These are phyloP conservation scores for Epicauta chinensis DNA, from an alignment of 1,140 invertebrate species.

Conservation along the genomic window DNA sequence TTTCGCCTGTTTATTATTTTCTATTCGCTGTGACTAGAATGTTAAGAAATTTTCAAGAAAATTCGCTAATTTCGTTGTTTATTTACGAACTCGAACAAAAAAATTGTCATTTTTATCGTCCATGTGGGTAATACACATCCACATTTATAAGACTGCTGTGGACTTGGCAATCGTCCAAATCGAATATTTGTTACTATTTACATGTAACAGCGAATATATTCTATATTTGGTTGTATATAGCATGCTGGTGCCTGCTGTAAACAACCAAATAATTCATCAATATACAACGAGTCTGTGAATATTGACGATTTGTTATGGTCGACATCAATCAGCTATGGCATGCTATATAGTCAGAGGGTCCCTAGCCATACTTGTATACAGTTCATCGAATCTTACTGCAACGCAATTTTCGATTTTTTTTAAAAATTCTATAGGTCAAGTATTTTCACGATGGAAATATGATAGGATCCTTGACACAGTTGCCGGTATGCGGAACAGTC, in stretches of 20 bases:
- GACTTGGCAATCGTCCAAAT: slow-evolving; percentile 14
- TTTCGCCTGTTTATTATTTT: no score
- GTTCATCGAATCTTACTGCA: slow-evolving; percentile 20
- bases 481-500: slow-evolving; percentile 12
- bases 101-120: slow-evolving; percentile 2
- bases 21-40: no score
- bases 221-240: slow-evolving; percentile 10
- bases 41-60: no score
- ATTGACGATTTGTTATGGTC: slow-evolving; percentile 3
- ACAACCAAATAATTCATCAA: slow-evolving; percentile 6
- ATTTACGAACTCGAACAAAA: background rate
- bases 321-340: slow-evolving; percentile 21
- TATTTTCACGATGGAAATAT: no score
- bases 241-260: slow-evolving; percentile 19
- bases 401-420: no score
- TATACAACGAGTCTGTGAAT: background rate
- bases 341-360: slow-evolving; percentile 25
- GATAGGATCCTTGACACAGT: slow-evolving; percentile 10
- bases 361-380: slow-evolving; percentile 16
- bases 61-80: no score
- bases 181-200: no score
- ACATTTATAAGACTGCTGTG: slow-evolving; percentile 12
- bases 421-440: no score
- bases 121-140: slow-evolving; percentile 10
- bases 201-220: background rate